A percentile compares a stretch with the other conserved stretches of the same genome.
These are phyloP conservation scores for Sinocyclocheilus anophthalmus DNA, from an alignment of 2,113 vertebrate genomes.

Conservation along the genomic window DNA sequence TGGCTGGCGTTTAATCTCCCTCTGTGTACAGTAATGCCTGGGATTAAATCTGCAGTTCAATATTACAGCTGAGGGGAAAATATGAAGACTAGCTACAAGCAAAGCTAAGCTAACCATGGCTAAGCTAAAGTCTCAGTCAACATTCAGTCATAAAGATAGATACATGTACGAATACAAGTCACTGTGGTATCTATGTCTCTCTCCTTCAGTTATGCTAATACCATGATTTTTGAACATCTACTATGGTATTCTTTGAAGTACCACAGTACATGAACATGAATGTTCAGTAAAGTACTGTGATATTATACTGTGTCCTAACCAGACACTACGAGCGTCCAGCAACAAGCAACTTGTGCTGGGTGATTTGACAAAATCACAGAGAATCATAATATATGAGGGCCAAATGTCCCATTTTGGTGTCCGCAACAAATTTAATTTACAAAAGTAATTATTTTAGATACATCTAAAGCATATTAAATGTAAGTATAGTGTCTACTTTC, in stretches of 20 bases:
- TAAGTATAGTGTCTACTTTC: too few relatives aligned
- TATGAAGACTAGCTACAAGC: background rate
- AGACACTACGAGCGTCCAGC: background rate
- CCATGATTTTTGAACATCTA: background rate
- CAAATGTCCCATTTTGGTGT: too few relatives aligned
- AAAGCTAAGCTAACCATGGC: conserved; percentile 9
- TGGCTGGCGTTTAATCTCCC: conserved; percentile 5
- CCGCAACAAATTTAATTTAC: too few relatives aligned
- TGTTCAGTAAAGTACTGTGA: background rate
- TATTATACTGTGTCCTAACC: background rate
- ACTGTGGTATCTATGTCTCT: background rate
- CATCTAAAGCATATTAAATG: too few relatives aligned
- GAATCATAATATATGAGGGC: background rate
- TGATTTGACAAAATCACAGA: background rate
- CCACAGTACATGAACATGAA: background rate
- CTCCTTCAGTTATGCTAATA: background rate
- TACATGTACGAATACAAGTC: background rate
- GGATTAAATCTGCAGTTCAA: conserved; percentile 34
- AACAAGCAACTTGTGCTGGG: background rate
- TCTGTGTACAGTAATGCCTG: conserved; percentile 14
- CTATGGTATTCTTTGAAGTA: background rate
- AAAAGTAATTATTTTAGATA: too few relatives aligned
- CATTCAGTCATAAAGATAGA: conserved; percentile 12
- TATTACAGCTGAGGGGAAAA: conserved; percentile 14
- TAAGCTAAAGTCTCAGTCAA: conserved; percentile 27